Percentiles rank a stretch among this genome's conserved stretches.
Evolutionary conservation across 2,113 vertebrate genomes (phyloP).

Genomic region (Scartelaos histophorus): DNA sequence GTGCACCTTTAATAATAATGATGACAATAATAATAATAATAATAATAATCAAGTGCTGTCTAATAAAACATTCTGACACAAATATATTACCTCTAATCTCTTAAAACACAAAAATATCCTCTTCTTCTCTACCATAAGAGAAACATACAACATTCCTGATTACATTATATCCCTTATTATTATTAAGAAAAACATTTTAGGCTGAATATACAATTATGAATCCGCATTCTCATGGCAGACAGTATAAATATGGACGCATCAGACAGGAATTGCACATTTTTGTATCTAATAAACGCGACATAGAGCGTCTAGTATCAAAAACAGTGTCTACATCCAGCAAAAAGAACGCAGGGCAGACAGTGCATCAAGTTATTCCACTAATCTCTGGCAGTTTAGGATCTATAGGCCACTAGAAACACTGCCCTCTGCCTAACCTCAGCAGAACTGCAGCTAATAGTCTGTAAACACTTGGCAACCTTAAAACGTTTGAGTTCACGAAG

Average conservation of each 20-base stretch:
- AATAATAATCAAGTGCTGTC: slow-evolving; percentile 26
- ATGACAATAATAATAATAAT: slow-evolving; percentile 22
- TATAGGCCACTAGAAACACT: slow-evolving; percentile 54
- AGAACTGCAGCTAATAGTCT: slow-evolving; percentile 45
- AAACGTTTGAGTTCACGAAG: slow-evolving; percentile 27
- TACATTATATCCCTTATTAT: slow-evolving; percentile 63
- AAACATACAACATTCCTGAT: slow-evolving; percentile 41
- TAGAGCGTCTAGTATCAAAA: slow-evolving; percentile 51
- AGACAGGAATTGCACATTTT: slow-evolving; percentile 53
- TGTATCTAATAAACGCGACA: slow-evolving; percentile 47
- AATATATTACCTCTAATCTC: slow-evolving; percentile 55
- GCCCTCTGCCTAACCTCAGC: slow-evolving; percentile 26
- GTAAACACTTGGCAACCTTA: slow-evolving; percentile 72
- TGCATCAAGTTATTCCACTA: slow-evolving; percentile 32
- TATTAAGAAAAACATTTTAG: slow-evolving; percentile 64
- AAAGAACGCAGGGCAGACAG: slow-evolving; percentile 36
- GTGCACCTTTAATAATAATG: background rate
- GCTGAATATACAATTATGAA: slow-evolving; percentile 59
- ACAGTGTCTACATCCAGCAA: slow-evolving; percentile 60
- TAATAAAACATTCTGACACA: slow-evolving; percentile 51
- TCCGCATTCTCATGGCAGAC: slow-evolving; percentile 28
- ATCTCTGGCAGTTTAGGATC: slow-evolving; percentile 32
- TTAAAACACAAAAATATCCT: slow-evolving; percentile 45
- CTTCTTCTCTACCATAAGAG: slow-evolving; percentile 37
- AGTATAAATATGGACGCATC: slow-evolving; percentile 30